A percentile compares a stretch with the other conserved stretches of the same genome.
Evolutionary conservation across 2,888 invertebrate species (phyloP).

Genomic region (Cataglyphis albicans): DNA sequence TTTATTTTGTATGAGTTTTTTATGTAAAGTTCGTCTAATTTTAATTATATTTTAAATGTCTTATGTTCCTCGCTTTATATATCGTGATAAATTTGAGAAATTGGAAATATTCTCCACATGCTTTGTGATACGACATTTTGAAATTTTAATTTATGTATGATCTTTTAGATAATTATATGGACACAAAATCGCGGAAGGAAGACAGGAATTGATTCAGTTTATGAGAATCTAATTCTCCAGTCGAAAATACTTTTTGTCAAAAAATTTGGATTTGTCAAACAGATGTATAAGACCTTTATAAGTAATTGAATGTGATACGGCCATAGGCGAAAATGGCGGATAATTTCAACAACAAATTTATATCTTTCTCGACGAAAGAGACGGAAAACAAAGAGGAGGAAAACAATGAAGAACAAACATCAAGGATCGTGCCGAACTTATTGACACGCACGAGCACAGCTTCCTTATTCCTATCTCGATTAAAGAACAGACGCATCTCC

Average conservation of each 20-base stretch:
- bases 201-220: neutral
- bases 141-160: neutral
- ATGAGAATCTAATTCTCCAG: neutral
- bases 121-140: neutral
- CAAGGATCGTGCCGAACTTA: constrained; percentile 62
- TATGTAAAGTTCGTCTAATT: neutral
- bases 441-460: constrained; percentile 75
- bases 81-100: neutral
- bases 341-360: constrained; percentile 4
- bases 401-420: neutral
- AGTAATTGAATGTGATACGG: constrained; percentile 33
- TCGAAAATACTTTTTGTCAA: neutral
- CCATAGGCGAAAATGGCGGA: constrained; percentile 2
- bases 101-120: neutral
- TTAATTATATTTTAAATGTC: neutral
- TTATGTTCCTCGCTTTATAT: neutral
- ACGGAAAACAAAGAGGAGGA: no score
- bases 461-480: constrained; percentile 76
- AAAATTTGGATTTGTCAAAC: neutral
- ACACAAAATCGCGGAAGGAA: neutral
- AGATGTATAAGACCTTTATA: constrained; percentile 20
- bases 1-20: neutral
- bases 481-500: constrained; percentile 62
- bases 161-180: neutral
- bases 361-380: constrained; percentile 56